Evolutionary conservation across 2,113 vertebrate species (phyloP).

Genomic region (Odocoileus virginianus): DNA sequence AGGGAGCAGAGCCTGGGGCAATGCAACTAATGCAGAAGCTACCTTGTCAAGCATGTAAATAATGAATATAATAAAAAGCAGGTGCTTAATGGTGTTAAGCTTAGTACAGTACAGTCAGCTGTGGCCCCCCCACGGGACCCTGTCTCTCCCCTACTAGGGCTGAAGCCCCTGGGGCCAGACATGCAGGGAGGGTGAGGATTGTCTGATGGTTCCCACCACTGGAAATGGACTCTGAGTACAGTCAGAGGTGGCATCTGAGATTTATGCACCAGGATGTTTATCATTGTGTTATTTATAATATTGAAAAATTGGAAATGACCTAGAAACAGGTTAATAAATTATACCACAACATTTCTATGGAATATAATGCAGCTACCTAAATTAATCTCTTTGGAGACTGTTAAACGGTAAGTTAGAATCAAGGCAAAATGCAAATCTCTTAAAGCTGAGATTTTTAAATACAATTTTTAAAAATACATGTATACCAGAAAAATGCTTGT

Average conservation of each 20-base stretch:
- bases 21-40: background rate
- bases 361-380: slow-evolving; percentile 26
- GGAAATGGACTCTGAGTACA: background rate
- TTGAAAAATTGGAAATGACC: slow-evolving; percentile 54
- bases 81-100: background rate
- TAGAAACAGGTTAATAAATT: slow-evolving; percentile 59
- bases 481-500: background rate
- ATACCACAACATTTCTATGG: slow-evolving; percentile 22
- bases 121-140: no score
- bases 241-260: background rate
- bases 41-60: background rate
- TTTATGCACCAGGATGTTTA: slow-evolving; percentile 36
- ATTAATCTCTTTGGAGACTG: slow-evolving; percentile 46
- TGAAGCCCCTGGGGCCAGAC: background rate
- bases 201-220: background rate
- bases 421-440: slow-evolving; percentile 17
- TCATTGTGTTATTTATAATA: slow-evolving; percentile 50
- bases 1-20: background rate
- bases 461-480: background rate
- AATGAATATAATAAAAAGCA: background rate
- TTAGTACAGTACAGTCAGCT: background rate
- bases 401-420: background rate
- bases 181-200: background rate
- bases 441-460: background rate
- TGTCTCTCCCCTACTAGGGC: background rate